Base-by-base conservation (phyloP, 2,888 invertebrate genomes). In the Bimastos eiseni region DNA sequence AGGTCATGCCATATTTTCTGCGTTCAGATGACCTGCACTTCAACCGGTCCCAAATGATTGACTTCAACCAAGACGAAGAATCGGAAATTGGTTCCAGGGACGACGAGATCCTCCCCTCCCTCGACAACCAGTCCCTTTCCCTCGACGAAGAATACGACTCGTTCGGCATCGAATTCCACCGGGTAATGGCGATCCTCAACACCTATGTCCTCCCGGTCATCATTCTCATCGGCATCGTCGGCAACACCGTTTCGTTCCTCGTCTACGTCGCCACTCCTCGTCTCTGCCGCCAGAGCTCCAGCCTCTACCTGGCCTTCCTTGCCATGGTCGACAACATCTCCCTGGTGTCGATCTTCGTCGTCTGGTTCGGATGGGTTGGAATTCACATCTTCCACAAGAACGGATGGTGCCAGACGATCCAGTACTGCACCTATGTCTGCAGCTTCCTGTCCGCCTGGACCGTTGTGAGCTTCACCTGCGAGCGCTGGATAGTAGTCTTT, bases 241-340 rank as follows among this genome's bases (percentile, higher is more conserved):
- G 97, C 11, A 98, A 98, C 94, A 95, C 96, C 38, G 93, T 97
- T 0, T 97, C 97, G 0, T 96, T 97, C 0, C 96, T 96, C 92
- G 97, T 97, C 0, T 97, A 98, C 94, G 96, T 96, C 92, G 96
- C 96, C 89, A 97, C 97, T 83, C 97, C 97, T 24, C 49, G 90
- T 92, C 95, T 97, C 90, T 95, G 97, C 33, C 96, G 96, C 89
- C 96, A 97, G 36, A 97, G 97, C 0, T 97, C 97, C 0, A 97
- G 97, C 92, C 96, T 97, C 93, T 98, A 98, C 94, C 95, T 98
- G 92, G 96, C 97, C 0, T 97, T 97, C 0, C 95, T 98, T 90
- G 97, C 97, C 0, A 94, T 97, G 4, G 97, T 97, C 92, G 98
- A 98, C 94, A 97, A 97, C 0, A 96, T 97, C 0, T 97, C 97